These are phyloP conservation scores for Ailurus styani DNA, from an alignment of 2,113 vertebrate genomes.

Conservation along the genomic window DNA sequence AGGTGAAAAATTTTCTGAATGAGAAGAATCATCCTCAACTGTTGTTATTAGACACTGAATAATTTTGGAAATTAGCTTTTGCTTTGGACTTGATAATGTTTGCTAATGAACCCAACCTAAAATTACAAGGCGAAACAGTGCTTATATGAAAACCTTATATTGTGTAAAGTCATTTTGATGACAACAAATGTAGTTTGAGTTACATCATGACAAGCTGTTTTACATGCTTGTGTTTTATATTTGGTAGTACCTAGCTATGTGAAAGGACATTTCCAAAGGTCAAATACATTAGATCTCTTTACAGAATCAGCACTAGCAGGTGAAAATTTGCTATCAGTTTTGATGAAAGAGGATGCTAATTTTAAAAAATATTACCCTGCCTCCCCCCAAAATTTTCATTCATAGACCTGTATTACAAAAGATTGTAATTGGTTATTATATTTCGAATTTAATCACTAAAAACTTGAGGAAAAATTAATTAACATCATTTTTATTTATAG, in stretches of 20 bases:
- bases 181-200: not conserved
- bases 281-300: not conserved
- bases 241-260: not conserved
- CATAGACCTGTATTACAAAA: not conserved
- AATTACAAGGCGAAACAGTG: not conserved
- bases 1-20: not conserved
- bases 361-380: not conserved
- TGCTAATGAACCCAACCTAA: not conserved
- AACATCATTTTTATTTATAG: not conserved
- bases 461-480: not conserved
- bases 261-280: not conserved
- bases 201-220: not conserved
- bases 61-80: not conserved
- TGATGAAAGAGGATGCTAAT: no score
- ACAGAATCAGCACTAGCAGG: not conserved
- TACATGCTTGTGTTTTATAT: not conserved
- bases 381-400: not conserved
- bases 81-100: not conserved
- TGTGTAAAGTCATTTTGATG: not conserved
- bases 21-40: not conserved
- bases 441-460: not conserved
- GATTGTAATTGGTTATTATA: not conserved
- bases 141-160: not conserved
- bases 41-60: not conserved
- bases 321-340: not conserved